phyloP scores from a whole-genome alignment of 2,888 invertebrate species.

The Phaedon cochleariae region DNA sequence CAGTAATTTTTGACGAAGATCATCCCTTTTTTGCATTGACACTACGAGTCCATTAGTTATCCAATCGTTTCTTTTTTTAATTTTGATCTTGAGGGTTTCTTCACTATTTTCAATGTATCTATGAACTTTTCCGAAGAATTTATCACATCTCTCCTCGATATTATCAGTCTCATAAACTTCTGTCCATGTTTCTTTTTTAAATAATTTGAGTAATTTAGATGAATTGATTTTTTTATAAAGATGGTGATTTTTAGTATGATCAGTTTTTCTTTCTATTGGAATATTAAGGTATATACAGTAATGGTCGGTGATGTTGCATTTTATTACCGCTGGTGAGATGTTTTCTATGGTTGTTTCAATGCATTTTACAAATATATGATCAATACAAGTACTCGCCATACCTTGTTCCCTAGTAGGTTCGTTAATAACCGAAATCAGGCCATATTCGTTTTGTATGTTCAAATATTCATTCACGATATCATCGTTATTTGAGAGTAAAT shows the following conservation, averaged over 20 bases:
- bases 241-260: background rate
- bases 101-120: background rate
- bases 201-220: background rate
- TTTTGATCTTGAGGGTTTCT: background rate
- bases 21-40: conserved; percentile 1
- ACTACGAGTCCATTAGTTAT: background rate
- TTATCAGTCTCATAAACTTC: background rate
- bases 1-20: background rate
- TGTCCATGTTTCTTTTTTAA: background rate
- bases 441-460: background rate
- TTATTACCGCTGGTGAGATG: background rate
- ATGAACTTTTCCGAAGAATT: background rate
- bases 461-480: background rate
- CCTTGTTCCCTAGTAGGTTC: background rate
- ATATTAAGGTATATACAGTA: background rate
- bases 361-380: background rate
- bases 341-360: background rate
- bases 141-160: background rate
- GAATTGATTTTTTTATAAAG: background rate
- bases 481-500: background rate
- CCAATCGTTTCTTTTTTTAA: conserved; percentile 1
- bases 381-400: background rate
- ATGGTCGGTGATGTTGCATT: conserved; percentile 6
- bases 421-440: background rate
- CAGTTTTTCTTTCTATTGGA: background rate